Conservation (phyloP, 2,797 vertebrate species). For the Enteromius treurensis region DNA sequence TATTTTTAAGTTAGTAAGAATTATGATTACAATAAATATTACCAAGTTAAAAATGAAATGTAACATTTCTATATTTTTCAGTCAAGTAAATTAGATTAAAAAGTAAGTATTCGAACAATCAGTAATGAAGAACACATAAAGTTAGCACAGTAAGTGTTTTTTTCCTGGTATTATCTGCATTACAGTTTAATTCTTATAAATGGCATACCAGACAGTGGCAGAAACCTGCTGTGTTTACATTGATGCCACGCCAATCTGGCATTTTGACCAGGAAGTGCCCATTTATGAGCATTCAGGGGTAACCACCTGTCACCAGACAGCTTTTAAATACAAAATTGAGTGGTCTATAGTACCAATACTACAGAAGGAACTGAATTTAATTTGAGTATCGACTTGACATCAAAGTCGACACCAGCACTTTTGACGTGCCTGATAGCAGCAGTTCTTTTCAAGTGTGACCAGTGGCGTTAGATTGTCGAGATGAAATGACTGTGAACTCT, state of each 20-base stretch:
- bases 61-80: background rate
- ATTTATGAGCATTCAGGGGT: background rate
- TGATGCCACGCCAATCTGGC: background rate
- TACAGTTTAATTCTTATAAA: conserved; percentile 10
- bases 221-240: conserved; percentile 6
- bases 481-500: conserved; percentile 25
- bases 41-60: background rate
- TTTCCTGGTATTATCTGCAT: background rate
- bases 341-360: background rate
- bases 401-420: background rate
- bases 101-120: conserved; percentile 1
- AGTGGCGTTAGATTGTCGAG: background rate
- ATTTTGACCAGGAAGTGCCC: conserved; percentile 11
- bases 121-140: background rate
- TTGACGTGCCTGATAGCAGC: background rate
- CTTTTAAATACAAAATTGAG: conserved; percentile 1
- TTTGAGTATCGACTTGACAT: background rate
- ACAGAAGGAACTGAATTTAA: background rate
- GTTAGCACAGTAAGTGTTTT: background rate
- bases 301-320: background rate
- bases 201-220: background rate
- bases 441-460: background rate
- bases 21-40: background rate
- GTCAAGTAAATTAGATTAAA: background rate
- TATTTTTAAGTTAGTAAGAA: too few species aligned